Evolutionary conservation across 1,140 invertebrate species (phyloP).

Genomic region (Drosophila elegans): DNA sequence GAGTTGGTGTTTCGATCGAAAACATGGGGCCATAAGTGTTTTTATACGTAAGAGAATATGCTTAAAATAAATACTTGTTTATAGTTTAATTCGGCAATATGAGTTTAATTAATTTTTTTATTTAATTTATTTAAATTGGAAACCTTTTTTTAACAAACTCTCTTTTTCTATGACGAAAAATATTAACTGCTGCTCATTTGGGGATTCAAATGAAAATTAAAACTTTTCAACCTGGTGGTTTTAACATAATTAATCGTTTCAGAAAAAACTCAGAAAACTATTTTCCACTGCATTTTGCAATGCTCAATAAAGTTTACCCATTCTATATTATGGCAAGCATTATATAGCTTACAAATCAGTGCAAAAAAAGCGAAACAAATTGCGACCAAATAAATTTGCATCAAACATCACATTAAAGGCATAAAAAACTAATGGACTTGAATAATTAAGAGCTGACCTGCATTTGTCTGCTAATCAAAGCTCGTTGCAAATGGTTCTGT

Average conservation of each 20-base stretch:
- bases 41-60: background rate
- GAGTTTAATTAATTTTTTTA: conserved; percentile 4
- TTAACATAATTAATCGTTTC: conserved; percentile 18
- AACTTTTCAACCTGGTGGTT: conserved; percentile 1
- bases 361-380: conserved; percentile 20
- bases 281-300: conserved; percentile 10
- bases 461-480: conserved; percentile 39
- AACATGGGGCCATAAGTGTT: conserved; percentile 2
- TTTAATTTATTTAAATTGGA: conserved; percentile 7
- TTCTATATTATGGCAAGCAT: background rate
- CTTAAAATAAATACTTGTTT: background rate
- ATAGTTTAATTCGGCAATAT: conserved; percentile 4
- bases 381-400: conserved; percentile 37
- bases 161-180: background rate
- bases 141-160: background rate
- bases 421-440: conserved; percentile 43
- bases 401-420: conserved; percentile 33
- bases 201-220: conserved; percentile 9
- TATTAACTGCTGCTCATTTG: conserved; percentile 1
- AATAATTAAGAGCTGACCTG: conserved; percentile 49
- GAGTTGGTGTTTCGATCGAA: background rate
- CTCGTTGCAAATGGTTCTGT: background rate
- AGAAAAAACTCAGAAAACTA: background rate
- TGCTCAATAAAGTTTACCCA: conserved; percentile 7
- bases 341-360: conserved; percentile 12